Conservation (phyloP, 1,140 invertebrate species). For the Acromyrmex echinatior region DNA sequence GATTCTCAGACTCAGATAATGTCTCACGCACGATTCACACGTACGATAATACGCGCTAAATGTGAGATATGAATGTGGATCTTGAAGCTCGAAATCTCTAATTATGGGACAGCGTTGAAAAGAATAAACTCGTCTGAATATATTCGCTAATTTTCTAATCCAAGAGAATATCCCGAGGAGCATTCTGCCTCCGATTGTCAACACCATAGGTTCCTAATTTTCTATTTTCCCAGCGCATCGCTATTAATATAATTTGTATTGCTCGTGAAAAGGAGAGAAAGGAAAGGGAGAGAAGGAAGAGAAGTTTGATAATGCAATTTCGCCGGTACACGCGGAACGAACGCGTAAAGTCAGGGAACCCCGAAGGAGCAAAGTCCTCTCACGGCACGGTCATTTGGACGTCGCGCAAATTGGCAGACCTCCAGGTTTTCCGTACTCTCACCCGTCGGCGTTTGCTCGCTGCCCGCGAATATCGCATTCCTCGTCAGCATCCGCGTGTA, state of each 20-base stretch:
- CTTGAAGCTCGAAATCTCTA: background rate
- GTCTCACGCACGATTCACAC: background rate
- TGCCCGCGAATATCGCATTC: constrained; percentile 68
- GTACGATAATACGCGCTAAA: background rate
- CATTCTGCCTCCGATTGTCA: background rate
- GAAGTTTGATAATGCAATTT: background rate
- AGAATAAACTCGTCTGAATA: background rate
- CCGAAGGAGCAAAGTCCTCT: constrained; percentile 71
- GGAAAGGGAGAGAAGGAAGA: no score
- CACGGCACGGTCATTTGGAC: constrained; percentile 65
- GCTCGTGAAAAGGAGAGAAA: background rate
- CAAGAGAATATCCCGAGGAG: background rate
- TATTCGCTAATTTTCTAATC: background rate
- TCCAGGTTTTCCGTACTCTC: constrained; percentile 74
- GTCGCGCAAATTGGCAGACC: constrained; percentile 75
- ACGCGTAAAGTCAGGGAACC: constrained; percentile 65
- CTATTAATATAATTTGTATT: constrained; percentile 21
- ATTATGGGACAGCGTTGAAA: background rate
- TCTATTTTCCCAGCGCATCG: background rate
- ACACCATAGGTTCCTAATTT: background rate
- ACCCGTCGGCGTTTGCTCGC: constrained; percentile 44
- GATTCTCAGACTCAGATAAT: background rate
- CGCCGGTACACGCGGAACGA: background rate
- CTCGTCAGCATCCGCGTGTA: constrained; percentile 57
- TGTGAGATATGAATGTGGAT: background rate